Evolutionary conservation across 2,888 invertebrate species (phyloP).

Genomic region (Chalcis sispes): DNA sequence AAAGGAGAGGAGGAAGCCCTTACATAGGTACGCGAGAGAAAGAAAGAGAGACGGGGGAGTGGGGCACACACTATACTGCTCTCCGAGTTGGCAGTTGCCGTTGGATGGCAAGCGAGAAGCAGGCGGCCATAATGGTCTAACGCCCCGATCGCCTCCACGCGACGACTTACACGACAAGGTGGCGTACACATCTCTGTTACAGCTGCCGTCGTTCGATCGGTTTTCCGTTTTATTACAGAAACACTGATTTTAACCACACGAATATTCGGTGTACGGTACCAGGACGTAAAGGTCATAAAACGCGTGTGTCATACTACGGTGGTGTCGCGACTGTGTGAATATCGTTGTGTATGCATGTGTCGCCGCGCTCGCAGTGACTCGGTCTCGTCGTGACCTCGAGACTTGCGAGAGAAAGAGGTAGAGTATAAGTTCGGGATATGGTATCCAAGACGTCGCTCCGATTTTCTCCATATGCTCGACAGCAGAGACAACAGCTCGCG

Average conservation of each 20-base stretch:
- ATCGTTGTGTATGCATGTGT: neutral
- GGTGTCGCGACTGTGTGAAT: neutral
- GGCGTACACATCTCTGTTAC: neutral
- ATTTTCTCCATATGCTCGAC: slow-evolving; percentile 30
- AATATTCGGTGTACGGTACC: neutral
- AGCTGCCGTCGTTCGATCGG: no score
- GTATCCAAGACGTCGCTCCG: neutral
- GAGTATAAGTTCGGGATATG: slow-evolving; percentile 19
- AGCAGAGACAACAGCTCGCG: slow-evolving; percentile 4
- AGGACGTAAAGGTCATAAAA: no score
- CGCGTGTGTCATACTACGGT: neutral
- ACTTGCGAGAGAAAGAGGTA: no score
- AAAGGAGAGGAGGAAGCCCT: slow-evolving; percentile 55
- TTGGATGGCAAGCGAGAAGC: slow-evolving; percentile 55
- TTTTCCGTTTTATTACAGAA: no score
- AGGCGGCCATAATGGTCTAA: slow-evolving; percentile 69
- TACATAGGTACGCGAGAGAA: slow-evolving; percentile 50
- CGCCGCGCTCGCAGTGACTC: slow-evolving; percentile 60
- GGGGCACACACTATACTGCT: neutral
- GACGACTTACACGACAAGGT: slow-evolving; percentile 38
- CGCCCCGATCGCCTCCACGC: slow-evolving; percentile 64
- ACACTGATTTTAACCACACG: neutral
- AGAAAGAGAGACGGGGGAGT: slow-evolving; percentile 52
- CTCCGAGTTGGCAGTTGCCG: slow-evolving; percentile 42
- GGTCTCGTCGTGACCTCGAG: slow-evolving; percentile 31